These are phyloP conservation scores for Hydractinia echinata DNA, from an alignment of 30 jellyfish, hydroid and myxozoan genomes.

Conservation along the genomic window DNA sequence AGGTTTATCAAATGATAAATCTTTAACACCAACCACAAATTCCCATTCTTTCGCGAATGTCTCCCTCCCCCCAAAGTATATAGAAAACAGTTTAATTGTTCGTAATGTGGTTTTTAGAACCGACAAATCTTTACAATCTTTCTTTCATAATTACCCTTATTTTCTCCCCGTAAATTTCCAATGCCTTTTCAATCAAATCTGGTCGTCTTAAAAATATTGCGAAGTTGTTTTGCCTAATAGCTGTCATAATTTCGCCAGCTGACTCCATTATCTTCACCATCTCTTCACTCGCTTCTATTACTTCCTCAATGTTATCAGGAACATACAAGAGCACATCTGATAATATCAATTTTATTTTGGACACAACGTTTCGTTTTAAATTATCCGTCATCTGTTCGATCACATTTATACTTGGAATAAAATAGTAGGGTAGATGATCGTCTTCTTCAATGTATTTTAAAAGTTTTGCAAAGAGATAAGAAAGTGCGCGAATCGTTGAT, in stretches of 20 bases:
- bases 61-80: too few relatives aligned
- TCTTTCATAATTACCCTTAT: too few relatives aligned
- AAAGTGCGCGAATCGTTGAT: neutral
- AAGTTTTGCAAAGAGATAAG: neutral
- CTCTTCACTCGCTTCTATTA: neutral
- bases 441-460: neutral
- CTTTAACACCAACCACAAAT: too few relatives aligned
- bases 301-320: neutral
- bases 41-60: too few relatives aligned
- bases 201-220: too few relatives aligned
- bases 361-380: neutral
- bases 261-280: neutral
- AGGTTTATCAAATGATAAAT: too few relatives aligned
- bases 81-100: too few relatives aligned
- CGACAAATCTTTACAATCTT: too few relatives aligned
- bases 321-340: neutral
- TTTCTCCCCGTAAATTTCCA: too few relatives aligned
- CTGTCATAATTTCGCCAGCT: neutral
- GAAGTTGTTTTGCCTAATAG: too few relatives aligned
- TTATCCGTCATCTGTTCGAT: neutral
- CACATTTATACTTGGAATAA: neutral
- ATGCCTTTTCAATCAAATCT: too few relatives aligned
- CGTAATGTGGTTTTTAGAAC: too few relatives aligned
- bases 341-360: neutral
- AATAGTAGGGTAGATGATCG: conserved; percentile 8